phyloP scores from a whole-genome alignment of 2,797 vertebrate species.

The Urophycis tenuis region DNA sequence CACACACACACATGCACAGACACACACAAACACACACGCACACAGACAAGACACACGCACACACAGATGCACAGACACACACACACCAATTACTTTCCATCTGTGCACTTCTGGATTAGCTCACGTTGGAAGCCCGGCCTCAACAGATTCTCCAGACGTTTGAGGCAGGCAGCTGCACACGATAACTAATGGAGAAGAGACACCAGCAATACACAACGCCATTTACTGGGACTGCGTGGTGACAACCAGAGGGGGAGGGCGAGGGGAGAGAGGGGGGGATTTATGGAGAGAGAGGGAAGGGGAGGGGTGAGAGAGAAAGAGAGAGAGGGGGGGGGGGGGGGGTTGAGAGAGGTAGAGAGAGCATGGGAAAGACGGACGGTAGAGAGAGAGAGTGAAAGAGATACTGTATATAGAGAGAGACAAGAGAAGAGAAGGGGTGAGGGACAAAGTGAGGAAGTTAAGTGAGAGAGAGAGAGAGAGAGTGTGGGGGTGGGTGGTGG shows the following conservation, averaged over 20 bases:
- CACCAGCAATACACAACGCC: conserved; percentile 49
- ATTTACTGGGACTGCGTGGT: conserved; percentile 48
- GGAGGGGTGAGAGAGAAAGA: neutral
- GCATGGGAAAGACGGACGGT: neutral
- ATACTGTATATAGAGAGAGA: neutral
- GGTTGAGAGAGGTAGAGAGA: neutral
- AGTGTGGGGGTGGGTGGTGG: no score
- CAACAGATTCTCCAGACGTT: conserved; percentile 47
- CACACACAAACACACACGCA: conserved; percentile 11
- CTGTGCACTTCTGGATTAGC: conserved; percentile 42
- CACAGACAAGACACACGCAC: conserved; percentile 15
- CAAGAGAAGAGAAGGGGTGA: conserved; percentile 4
- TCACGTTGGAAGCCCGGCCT: conserved; percentile 34
- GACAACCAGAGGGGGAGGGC: conserved; percentile 23
- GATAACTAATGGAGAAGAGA: conserved; percentile 50
- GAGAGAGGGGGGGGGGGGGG: neutral
- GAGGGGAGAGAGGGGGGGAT: neutral
- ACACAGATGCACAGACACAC: conserved; percentile 18
- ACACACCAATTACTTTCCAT: conserved; percentile 41
- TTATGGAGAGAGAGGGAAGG: neutral
- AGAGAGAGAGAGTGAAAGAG: neutral
- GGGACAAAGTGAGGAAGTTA: neutral
- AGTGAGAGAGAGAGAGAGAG: neutral
- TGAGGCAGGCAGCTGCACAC: conserved; percentile 51
- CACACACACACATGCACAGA: conserved; percentile 21